These are phyloP conservation scores for Anseranas semipalmata DNA, from an alignment of 2,113 vertebrate genomes.

Conservation along the genomic window DNA sequence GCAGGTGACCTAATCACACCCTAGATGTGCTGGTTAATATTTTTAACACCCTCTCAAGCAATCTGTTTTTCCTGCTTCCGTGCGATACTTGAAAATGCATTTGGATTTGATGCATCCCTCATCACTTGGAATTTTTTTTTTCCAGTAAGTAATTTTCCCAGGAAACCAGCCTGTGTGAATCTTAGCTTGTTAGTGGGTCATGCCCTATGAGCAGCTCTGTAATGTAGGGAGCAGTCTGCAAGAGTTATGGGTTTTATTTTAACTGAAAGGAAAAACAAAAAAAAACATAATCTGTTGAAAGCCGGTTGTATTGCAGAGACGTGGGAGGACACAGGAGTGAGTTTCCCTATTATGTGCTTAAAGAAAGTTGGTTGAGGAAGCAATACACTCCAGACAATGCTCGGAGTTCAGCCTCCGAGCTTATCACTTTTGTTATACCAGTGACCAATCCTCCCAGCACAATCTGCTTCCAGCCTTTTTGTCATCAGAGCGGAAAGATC, in stretches of 20 bases:
- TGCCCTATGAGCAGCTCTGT: neutral
- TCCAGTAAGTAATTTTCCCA: neutral
- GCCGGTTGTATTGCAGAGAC: neutral
- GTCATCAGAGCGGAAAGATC: conserved; percentile 71
- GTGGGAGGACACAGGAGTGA: neutral
- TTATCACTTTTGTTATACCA: conserved; percentile 39
- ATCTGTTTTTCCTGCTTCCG: conserved; percentile 33
- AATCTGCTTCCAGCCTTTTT: conserved; percentile 70
- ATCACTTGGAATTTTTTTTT: neutral
- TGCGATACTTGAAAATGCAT: conserved; percentile 38
- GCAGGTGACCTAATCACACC: neutral
- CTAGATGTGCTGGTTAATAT: neutral
- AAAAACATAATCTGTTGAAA: neutral
- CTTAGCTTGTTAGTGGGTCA: conserved; percentile 16
- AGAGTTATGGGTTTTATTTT: neutral
- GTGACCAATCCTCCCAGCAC: conserved; percentile 42
- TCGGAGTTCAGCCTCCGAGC: conserved; percentile 22
- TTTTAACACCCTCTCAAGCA: conserved; percentile 28
- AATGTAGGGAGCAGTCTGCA: neutral
- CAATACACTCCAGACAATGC: conserved; percentile 19
- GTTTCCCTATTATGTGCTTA: neutral
- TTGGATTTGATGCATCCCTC: neutral
- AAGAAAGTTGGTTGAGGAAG: conserved; percentile 38
- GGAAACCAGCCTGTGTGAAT: neutral
- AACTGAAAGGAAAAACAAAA: neutral